These are phyloP conservation scores for Sphecodes monilicornis DNA, from an alignment of 2,888 invertebrate genomes.

Conservation along the genomic window DNA sequence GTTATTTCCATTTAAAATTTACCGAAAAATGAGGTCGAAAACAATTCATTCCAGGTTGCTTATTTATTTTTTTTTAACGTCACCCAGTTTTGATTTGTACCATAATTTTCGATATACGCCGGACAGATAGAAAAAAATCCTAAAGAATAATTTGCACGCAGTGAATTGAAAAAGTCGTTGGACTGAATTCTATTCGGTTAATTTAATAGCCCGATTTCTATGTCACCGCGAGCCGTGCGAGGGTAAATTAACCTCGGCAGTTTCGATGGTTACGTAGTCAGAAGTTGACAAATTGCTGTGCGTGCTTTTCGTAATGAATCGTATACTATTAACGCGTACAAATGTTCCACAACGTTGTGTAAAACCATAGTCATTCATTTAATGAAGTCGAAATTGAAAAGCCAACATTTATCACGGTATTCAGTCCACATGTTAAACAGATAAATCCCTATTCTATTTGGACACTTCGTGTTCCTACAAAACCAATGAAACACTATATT, in stretches of 20 bases:
- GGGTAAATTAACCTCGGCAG: constrained; percentile 5
- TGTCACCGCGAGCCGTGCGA: neutral
- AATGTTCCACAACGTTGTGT: neutral
- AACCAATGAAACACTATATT: neutral
- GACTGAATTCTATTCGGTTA: neutral
- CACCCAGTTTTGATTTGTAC: neutral
- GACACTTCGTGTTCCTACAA: neutral
- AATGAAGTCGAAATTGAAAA: neutral
- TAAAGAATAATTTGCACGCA: neutral
- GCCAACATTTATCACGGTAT: neutral
- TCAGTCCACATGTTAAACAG: neutral
- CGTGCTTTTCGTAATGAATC: constrained; percentile 5
- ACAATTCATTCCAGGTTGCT: neutral
- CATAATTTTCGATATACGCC: neutral
- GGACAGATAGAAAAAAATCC: neutral
- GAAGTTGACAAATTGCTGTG: neutral
- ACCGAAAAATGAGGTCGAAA: neutral
- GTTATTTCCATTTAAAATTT: neutral
- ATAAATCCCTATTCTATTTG: neutral
- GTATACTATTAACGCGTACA: neutral
- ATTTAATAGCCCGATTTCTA: neutral
- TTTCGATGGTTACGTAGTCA: neutral
- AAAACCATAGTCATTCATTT: neutral
- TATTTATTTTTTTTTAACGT: neutral
- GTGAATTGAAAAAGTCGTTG: neutral